Evolutionary conservation across 2,888 invertebrate genomes (phyloP).

Genomic region (Phyllotreta striolata): DNA sequence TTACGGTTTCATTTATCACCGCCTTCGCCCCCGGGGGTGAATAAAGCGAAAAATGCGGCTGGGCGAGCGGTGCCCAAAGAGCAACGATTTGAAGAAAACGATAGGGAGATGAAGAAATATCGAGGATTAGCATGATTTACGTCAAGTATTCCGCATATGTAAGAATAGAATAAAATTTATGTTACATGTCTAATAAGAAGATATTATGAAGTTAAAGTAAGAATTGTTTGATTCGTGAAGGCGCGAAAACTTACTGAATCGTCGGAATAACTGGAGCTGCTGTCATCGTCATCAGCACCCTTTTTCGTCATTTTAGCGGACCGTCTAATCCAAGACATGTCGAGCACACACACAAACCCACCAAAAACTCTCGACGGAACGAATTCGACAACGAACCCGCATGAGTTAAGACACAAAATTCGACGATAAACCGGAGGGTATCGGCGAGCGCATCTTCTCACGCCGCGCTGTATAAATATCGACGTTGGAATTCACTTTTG

Average conservation of each 20-base stretch:
- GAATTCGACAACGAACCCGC: neutral
- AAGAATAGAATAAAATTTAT: conserved; percentile 2
- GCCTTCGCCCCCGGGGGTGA: too few species aligned
- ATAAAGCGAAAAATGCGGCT: too few species aligned
- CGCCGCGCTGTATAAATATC: conserved; percentile 12
- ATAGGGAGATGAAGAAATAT: too few species aligned
- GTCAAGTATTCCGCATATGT: too few species aligned
- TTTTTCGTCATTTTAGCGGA: conserved; percentile 46
- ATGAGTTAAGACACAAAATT: conserved; percentile 20
- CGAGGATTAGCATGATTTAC: too few species aligned
- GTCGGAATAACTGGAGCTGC: conserved; percentile 52
- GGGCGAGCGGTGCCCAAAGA: too few species aligned
- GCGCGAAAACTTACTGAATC: conserved; percentile 54
- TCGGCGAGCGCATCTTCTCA: conserved; percentile 21
- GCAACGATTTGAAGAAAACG: too few species aligned
- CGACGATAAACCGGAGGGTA: neutral
- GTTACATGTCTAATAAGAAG: neutral
- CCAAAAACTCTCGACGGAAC: conserved; percentile 35
- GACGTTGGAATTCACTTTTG: conserved; percentile 8
- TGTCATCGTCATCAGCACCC: conserved; percentile 48
- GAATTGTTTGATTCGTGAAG: neutral
- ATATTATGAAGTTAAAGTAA: too few species aligned
- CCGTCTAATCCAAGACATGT: conserved; percentile 55
- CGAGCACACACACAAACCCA: conserved; percentile 36
- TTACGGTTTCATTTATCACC: too few species aligned